These are phyloP conservation scores for Drosophila paranaensis DNA, from an alignment of 2,888 invertebrate genomes.

Conservation along the genomic window DNA sequence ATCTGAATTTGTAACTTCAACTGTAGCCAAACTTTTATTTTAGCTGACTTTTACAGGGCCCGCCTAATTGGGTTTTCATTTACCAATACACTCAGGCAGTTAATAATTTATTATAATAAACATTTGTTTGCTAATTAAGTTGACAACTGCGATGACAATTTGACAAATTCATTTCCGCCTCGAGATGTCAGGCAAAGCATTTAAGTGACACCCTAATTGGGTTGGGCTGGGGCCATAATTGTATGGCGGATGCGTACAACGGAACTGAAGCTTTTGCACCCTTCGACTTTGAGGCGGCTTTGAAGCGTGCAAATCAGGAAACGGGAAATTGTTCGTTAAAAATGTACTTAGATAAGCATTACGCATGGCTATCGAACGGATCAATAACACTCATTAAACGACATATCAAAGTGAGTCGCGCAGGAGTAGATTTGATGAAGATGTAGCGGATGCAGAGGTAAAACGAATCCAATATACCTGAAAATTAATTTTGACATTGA, in stretches of 20 bases:
- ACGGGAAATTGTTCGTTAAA: constrained; percentile 73
- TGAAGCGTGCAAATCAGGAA: constrained; percentile 62
- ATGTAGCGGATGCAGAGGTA: background rate
- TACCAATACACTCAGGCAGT: constrained; percentile 14
- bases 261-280: constrained; percentile 35
- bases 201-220: constrained; percentile 33
- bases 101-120: constrained; percentile 27
- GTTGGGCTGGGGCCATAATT: constrained; percentile 16
- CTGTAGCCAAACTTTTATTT: background rate
- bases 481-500: background rate
- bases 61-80: constrained; percentile 3
- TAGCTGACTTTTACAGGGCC: background rate
- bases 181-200: constrained; percentile 27
- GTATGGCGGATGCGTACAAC: constrained; percentile 27
- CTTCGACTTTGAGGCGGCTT: constrained; percentile 30
- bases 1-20: background rate
- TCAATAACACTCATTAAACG: constrained; percentile 25
- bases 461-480: background rate
- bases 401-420: background rate
- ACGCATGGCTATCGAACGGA: constrained; percentile 10
- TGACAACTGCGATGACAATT: constrained; percentile 45
- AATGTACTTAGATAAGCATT: constrained; percentile 27
- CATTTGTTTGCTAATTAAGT: constrained; percentile 44
- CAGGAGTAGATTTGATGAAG: background rate
- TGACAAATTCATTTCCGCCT: constrained; percentile 74